Evolutionary conservation across 2,888 invertebrate genomes (phyloP), one percentile per base, ranked within the genome.

Genomic region (Drosophila monieri): DNA sequence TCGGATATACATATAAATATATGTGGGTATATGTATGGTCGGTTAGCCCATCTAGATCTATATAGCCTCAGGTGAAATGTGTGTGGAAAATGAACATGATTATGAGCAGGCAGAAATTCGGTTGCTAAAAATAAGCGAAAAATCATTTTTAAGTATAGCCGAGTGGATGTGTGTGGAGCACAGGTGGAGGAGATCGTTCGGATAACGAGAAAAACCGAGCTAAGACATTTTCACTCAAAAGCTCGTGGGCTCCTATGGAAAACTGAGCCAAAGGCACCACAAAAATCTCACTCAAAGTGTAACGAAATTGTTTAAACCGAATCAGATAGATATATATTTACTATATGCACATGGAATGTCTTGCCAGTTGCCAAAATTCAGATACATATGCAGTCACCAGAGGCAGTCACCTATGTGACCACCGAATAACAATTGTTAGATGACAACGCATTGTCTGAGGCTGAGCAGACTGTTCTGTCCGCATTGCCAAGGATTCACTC

Each of bases 51-150:
- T 51, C 71, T 15, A 18, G 55, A 46, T 12, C 10, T 43, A 47
- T n/a, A 27, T 56, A 37, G 61, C 60, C 54, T 89, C 90, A 90
- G 90, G 91, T 91, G 81, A 90, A 89, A 70, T 89, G 88, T 87
- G 88, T 84, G 88, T 89, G 88, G 89, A 87, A 85, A 77, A 85
- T 74, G 81, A 79, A 88, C 75, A 81, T 72, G 76, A 85, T 78
- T 77, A 88, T 87, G 78, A 89, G 78, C 77, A 77, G 59, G 43
- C 44, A 70, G 66, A 61, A 84, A 71, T 85, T 85, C 71, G 67
- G 76, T 74, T 74, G 85, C 88, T 88, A 88, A 89, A 88, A 88
- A 88, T 88, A 88, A 88, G 77, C 84, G 76, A 80, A 84, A 77
- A 80, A 76, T 85, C 84, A 77, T 78, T 77, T 65, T 78, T 74